A percentile compares a stretch with the other conserved stretches of the same genome.
phyloP scores from a whole-genome alignment of 1,140 invertebrate genomes.

The Diabrotica undecimpunctata region DNA sequence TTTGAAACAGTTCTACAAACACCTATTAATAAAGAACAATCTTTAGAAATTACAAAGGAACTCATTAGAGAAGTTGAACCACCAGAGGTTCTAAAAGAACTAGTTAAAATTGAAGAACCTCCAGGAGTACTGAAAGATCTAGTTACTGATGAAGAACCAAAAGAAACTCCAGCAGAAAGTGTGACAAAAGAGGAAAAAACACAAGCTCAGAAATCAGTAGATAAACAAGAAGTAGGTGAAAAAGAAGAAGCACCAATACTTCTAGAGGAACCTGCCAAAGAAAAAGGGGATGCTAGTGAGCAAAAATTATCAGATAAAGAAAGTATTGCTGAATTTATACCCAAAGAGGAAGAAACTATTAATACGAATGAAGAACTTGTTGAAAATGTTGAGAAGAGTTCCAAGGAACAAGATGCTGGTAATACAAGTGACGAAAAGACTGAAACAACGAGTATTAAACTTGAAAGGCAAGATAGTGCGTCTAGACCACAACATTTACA shows the following conservation, averaged over 20 bases:
- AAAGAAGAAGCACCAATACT: background rate
- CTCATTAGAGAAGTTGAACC: background rate
- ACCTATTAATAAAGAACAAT: background rate
- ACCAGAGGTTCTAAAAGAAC: background rate
- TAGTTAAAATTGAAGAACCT: background rate
- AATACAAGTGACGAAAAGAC: background rate
- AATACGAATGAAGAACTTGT: background rate
- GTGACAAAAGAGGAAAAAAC: background rate
- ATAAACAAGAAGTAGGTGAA: background rate
- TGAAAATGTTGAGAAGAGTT: background rate
- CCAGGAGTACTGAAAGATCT: background rate
- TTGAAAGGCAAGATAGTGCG: slow-evolving; percentile 7
- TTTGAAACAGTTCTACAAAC: background rate
- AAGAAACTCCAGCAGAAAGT: background rate
- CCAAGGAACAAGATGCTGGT: no score
- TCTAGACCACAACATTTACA: slow-evolving; percentile 31
- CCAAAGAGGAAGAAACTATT: background rate
- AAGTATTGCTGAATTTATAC: background rate
- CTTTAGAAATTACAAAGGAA: background rate
- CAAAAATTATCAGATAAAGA: background rate
- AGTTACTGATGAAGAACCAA: background rate
- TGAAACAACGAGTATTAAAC: background rate
- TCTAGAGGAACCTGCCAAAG: background rate
- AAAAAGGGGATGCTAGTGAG: background rate
- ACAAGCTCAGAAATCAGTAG: background rate